phyloP scores from a whole-genome alignment of 2,797 vertebrate genomes.

The Onychomys arenicola region DNA sequence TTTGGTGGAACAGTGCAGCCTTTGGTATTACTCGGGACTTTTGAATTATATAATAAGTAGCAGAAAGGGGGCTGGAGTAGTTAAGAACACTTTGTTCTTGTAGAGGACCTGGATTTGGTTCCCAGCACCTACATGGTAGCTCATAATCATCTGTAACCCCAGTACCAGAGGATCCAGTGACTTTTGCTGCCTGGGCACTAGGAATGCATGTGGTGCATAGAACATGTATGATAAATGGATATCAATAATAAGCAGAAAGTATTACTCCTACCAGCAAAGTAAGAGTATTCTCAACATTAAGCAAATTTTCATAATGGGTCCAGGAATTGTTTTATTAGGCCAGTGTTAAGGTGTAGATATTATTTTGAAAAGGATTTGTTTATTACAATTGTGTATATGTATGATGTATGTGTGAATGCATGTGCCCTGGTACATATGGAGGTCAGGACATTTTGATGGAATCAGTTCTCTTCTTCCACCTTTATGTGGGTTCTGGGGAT shows the following conservation, averaged over 20 bases:
- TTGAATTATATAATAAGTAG: background rate
- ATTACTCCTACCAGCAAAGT: background rate
- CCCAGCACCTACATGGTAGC: background rate
- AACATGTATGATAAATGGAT: background rate
- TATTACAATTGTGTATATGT: background rate
- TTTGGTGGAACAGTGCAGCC: background rate
- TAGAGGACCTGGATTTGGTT: background rate
- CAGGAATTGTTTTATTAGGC: background rate
- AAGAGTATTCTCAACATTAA: background rate
- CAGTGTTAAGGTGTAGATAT: background rate
- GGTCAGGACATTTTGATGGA: background rate
- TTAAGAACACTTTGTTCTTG: background rate
- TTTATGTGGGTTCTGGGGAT: background rate
- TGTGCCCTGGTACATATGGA: background rate
- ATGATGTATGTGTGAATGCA: background rate
- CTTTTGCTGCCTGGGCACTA: background rate
- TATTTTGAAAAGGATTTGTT: background rate
- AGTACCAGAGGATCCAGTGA: background rate
- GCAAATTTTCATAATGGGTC: background rate
- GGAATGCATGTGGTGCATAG: background rate
- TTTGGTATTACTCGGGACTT: conserved; percentile 21
- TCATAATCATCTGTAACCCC: background rate
- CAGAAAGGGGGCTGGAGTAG: background rate
- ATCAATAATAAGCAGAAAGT: background rate
- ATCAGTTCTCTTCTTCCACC: background rate